phyloP scores from a whole-genome alignment of 2,888 invertebrate species.

The Augochlorella aurata region DNA sequence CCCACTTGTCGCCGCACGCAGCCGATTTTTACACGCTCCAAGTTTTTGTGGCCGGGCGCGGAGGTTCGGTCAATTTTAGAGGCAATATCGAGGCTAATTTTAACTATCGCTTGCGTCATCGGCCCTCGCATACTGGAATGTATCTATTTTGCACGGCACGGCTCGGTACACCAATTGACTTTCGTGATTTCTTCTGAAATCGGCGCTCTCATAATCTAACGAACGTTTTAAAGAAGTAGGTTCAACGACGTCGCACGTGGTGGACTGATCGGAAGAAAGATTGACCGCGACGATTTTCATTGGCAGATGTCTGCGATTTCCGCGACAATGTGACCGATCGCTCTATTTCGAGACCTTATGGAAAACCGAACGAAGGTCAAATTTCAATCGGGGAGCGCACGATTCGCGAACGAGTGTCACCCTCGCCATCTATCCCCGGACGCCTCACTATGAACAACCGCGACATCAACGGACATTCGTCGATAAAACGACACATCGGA shows the following conservation, averaged over 20 bases:
- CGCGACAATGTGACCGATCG: conserved; percentile 11
- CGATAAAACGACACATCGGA: conserved; percentile 31
- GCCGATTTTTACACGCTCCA: conserved; percentile 11
- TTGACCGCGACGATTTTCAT: not conserved
- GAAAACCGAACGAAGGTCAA: conserved; percentile 41
- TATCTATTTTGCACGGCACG: conserved; percentile 31
- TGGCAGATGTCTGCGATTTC: not conserved
- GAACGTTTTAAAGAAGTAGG: not conserved
- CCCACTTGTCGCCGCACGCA: not conserved
- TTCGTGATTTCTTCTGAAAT: conserved; percentile 17
- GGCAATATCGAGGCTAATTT: conserved; percentile 66
- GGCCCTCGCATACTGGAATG: conserved; percentile 29
- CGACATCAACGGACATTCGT: conserved; percentile 9
- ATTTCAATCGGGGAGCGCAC: conserved; percentile 29
- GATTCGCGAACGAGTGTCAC: not conserved
- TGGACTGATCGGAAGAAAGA: not conserved
- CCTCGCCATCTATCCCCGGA: conserved; percentile 51
- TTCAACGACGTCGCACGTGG: not conserved
- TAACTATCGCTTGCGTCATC: conserved; percentile 57
- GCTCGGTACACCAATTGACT: not conserved
- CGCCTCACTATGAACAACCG: not conserved
- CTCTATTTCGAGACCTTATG: conserved; percentile 60
- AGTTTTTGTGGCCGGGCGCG: conserved; percentile 35
- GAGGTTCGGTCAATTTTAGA: conserved; percentile 60
- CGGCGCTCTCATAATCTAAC: not conserved